Conservation (phyloP, 1,140 invertebrate genomes). For the Lasioglossum baleicum region DNA sequence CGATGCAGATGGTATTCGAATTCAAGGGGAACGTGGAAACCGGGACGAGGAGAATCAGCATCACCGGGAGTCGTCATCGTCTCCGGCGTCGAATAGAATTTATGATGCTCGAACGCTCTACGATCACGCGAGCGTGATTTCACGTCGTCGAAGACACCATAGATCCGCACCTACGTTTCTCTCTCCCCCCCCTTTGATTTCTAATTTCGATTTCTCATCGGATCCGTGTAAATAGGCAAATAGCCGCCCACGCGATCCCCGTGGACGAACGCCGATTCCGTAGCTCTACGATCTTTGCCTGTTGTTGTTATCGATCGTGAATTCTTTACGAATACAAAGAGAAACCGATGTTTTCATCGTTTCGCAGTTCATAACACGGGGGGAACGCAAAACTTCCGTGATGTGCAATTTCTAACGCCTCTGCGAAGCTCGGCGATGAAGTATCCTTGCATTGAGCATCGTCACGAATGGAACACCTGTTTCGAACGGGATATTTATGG, state of each 20-base stretch:
- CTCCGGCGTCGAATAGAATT: constrained; percentile 26
- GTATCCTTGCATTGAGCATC: too few species aligned
- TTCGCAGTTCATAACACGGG: constrained; percentile 14
- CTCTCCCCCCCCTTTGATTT: constrained; percentile 36
- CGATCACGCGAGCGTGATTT: constrained; percentile 40
- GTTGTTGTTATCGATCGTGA: constrained; percentile 2
- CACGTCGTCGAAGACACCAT: constrained; percentile 44
- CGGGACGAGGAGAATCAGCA: constrained; percentile 48
- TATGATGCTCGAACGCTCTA: constrained; percentile 27
- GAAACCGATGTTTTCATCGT: constrained; percentile 17
- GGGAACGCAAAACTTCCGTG: too few species aligned
- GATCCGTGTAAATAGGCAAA: constrained; percentile 59
- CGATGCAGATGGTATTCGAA: constrained; percentile 17
- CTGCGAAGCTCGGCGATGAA: too few species aligned
- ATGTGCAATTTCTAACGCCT: too few species aligned
- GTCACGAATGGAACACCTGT: too few species aligned
- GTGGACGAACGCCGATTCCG: constrained; percentile 3
- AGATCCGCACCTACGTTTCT: constrained; percentile 51
- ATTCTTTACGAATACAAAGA: not conserved
- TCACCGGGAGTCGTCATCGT: constrained; percentile 36
- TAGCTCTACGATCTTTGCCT: not conserved
- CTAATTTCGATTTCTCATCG: constrained; percentile 59
- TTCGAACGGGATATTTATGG: too few species aligned
- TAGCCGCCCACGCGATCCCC: constrained; percentile 35
- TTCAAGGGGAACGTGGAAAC: constrained; percentile 41